Evolutionary conservation across 2,888 invertebrate species (phyloP).

Genomic region (Ennomos erosarius): DNA sequence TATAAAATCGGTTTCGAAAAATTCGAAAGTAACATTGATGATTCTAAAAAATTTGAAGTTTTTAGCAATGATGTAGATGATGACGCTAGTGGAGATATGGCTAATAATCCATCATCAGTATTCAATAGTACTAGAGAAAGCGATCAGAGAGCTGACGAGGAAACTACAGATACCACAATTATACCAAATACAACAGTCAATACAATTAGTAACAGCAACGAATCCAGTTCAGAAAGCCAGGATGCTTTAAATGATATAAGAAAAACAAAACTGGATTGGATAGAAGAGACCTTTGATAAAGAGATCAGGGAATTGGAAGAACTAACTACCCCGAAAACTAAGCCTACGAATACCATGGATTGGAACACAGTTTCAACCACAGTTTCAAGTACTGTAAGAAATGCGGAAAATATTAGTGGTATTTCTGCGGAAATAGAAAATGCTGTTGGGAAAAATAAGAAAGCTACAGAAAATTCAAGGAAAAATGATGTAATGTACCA

Average conservation of each 20-base stretch:
- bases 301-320: slow-evolving; percentile 40
- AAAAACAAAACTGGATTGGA: slow-evolving; percentile 49
- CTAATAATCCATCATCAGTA: slow-evolving; percentile 39
- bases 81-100: slow-evolving; percentile 15
- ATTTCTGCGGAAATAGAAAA: slow-evolving; percentile 49
- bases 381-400: slow-evolving; percentile 12
- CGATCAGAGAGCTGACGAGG: neutral
- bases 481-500: slow-evolving; percentile 52
- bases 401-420: slow-evolving; percentile 43
- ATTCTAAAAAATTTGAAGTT: slow-evolving; percentile 41
- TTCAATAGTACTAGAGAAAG: slow-evolving; percentile 3
- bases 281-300: slow-evolving; percentile 54
- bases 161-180: slow-evolving; percentile 25
- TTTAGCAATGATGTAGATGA: slow-evolving; percentile 40
- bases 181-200: neutral
- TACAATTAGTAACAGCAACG: slow-evolving; percentile 5
- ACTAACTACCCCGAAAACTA: slow-evolving; percentile 6
- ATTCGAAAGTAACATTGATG: slow-evolving; percentile 22
- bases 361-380: neutral
- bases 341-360: neutral
- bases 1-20: slow-evolving; percentile 43
- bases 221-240: slow-evolving; percentile 15
- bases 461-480: slow-evolving; percentile 34
- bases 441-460: neutral
- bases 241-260: slow-evolving; percentile 9